These are phyloP conservation scores for Bubo scandiacus DNA, from an alignment of 2,113 vertebrate genomes.

Conservation along the genomic window DNA sequence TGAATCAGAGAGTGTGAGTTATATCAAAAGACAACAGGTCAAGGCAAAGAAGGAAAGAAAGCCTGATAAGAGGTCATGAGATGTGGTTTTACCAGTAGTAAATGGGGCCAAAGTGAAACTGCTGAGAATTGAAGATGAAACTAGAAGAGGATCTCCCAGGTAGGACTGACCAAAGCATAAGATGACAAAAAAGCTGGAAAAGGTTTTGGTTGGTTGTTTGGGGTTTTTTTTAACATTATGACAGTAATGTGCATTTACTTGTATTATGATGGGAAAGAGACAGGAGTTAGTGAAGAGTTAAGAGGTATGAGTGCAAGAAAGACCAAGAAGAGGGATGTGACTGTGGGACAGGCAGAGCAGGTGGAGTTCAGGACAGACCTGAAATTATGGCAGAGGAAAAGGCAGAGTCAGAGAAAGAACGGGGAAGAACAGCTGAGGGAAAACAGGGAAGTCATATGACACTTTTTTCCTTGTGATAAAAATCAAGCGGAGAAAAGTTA, in stretches of 20 bases:
- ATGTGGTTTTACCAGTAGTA: not conserved
- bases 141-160: not conserved
- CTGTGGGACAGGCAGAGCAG: not conserved
- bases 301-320: not conserved
- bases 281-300: not conserved
- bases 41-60: not conserved
- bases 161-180: not conserved
- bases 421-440: not conserved
- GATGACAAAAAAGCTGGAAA: not conserved
- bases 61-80: not conserved
- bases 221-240: not conserved
- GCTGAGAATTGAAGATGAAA: not conserved
- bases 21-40: not conserved
- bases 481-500: not conserved
- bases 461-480: not conserved
- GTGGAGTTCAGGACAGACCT: not conserved
- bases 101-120: not conserved
- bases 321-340: not conserved
- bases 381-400: not conserved
- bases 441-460: not conserved
- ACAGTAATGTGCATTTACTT: not conserved
- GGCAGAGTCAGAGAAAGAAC: not conserved
- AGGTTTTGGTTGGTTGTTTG: not conserved
- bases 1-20: not conserved
- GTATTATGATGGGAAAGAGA: not conserved